A percentile compares a stretch with the other conserved stretches of the same genome.
These are phyloP conservation scores for Torymus texanus DNA, from an alignment of 2,888 invertebrate genomes.

Conservation along the genomic window DNA sequence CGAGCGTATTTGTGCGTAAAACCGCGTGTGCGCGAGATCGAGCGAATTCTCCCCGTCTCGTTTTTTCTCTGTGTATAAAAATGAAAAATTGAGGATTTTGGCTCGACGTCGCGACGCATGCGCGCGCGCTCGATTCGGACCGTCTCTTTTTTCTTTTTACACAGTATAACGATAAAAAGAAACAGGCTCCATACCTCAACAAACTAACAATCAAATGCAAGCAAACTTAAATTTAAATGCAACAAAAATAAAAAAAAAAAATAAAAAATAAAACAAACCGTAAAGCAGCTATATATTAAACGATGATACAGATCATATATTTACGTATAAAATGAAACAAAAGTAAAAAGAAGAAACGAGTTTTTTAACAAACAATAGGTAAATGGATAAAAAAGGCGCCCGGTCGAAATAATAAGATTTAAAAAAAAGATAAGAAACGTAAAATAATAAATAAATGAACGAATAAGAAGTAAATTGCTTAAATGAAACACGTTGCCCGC, in stretches of 20 bases:
- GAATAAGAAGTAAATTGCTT: slow-evolving; percentile 34
- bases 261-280: slow-evolving; percentile 33
- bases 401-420: slow-evolving; percentile 33
- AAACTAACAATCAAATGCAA: slow-evolving; percentile 73
- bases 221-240: slow-evolving; percentile 7
- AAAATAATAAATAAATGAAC: too few relatives aligned
- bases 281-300: slow-evolving; percentile 74
- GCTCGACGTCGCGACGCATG: too few relatives aligned
- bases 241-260: slow-evolving; percentile 40
- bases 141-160: slow-evolving; percentile 32
- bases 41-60: slow-evolving; percentile 7
- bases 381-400: slow-evolving; percentile 52
- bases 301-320: slow-evolving; percentile 69
- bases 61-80: slow-evolving; percentile 36
- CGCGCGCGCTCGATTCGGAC: slow-evolving; percentile 24
- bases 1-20: slow-evolving; percentile 8
- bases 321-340: slow-evolving; percentile 71
- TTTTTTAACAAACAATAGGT: slow-evolving; percentile 35
- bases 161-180: slow-evolving; percentile 52
- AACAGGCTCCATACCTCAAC: slow-evolving; percentile 74
- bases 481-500: slow-evolving; percentile 53
- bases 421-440: too few relatives aligned
- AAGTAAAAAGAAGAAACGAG: slow-evolving; percentile 44
- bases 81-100: background rate
- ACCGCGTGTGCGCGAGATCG: background rate